Evolutionary conservation across 2,797 vertebrate genomes (phyloP), one percentile per base, ranked within the genome.

Genomic region (Octomys mimax): DNA sequence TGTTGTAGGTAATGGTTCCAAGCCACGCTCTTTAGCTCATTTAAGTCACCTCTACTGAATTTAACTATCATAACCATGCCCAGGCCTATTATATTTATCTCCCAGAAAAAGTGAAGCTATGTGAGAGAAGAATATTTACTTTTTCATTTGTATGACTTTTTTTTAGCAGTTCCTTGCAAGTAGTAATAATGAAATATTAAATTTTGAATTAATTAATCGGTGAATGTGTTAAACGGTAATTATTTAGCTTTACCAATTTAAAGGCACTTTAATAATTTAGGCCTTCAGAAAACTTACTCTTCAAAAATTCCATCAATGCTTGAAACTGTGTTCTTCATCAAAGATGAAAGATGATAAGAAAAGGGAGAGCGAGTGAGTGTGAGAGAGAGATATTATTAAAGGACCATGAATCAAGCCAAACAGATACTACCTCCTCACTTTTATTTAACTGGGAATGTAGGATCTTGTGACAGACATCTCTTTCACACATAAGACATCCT

Each of bases 21-120:
- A 57, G 6, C 8, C 4, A 3, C 8, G 13, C 5, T 33, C 39
- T 26, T n/a, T 0, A 78, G 5, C n/a, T 52, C 26, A 9, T 14
- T 5, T 36, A 46, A 85, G 26, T 13, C 6, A 73, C 1, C 39
- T 54, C 36, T 85, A 26, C 13, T 52, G 2, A 5, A 19, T 57
- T 64, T 75, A 9, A 10, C 3, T 31, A 66, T 22, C 14, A 24
- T 8, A 68, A 77, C 14, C 22, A 1, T 66, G 64, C 24, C 39
- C 22, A 66, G n/a, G 2, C 8, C 9, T 21, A 12, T 79, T 57
- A 13, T 33, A 49, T 21, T 10, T 70, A 31, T 33, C 42, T 85
- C 2, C 39, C 5, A 54, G n/a, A 71, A 91, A 46, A 9, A 84
- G 68, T 36, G 6, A 87, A 81, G 52, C 5, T n/a, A 36, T 10